Evolutionary conservation across 2,113 vertebrate species (phyloP), one percentile per base, ranked within the genome.

Genomic region (Mormyrus lacerda): DNA sequence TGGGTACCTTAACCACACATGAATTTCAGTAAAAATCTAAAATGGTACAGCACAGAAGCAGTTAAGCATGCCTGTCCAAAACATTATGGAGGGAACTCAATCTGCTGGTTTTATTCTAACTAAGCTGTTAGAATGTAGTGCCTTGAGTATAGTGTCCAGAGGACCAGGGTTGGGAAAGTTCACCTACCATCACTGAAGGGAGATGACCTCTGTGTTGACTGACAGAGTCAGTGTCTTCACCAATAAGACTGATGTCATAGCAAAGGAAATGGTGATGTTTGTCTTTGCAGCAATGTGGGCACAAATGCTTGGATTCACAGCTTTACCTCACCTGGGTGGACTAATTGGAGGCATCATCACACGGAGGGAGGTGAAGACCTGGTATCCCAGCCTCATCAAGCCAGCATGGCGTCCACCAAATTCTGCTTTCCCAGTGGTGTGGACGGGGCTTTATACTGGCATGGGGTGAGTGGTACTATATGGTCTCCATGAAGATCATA

Each of bases 281-380:
- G 19, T 65, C 19, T 90, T 58, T 65, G 89, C 93, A 92, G 94
- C 61, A 89, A 98, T 97, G 97, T 96, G 95, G 97, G 93, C 93
- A 91, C 94, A 96, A 1, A 88, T 95, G 86, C 53, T 96, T 85
- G 95, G 96, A 24, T 95, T 98, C 87, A 96, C 97, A 0, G 92
- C 95, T 88, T 94, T 98, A 87, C 97, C 97, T 45, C 97, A 97
- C 4, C 50, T 98, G 2, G 97, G 97, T 3, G 97, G 97, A 10
- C 82, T 98, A 31, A 93, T 94, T 0, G 95, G 97, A 4, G 96
- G 96, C 90, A 92, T 96, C 35, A 48, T 97, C 11, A 97, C 93
- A 11, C 84, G 93, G 1, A 95, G 92, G 65, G 92, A 93, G 45
- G 94, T 93, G 55, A 94, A 96, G 8, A 92, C 42, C 17, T 98